Evolutionary conservation across 2,797 vertebrate species (phyloP), one percentile per base, ranked within the genome.

Genomic region (Pogoniulus pusillus): DNA sequence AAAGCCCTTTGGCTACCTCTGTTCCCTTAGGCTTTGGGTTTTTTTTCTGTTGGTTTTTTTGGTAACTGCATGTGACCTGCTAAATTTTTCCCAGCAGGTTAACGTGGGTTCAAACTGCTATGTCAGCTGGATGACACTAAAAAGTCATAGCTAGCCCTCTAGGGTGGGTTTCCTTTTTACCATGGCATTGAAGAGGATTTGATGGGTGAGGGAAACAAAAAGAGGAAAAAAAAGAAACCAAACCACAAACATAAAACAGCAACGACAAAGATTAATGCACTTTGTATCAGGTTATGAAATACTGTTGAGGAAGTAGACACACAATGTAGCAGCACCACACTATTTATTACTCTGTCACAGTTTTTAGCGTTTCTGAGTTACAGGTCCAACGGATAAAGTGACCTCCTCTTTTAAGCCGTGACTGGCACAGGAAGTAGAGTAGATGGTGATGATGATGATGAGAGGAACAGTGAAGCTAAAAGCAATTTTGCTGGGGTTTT

Each of bases 1-100:
- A 23, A 63, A 98, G 98, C 98, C 95, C 98, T 98, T 97, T 76
- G 98, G 98, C 98, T 99, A 98, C 98, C 98, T 99, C 98, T 96
- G 97, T 97, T 96, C 94, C 96, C 84, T 96, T 97, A 87, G 80
- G 87, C 91, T 95, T 91, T 85, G 87, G 39, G 39, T 39, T 15
- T 39, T 39, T 39, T 41, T 41, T 41, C 16, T 41, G 41, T 39
- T 39, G 41, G 41, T 17, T 37, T 27, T 43, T 39, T 18, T 23
- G 45, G 18, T 85, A 96, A 95, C 96, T 91, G 97, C 97, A 96
- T 80, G 47, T 71, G 90, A 91, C 97, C 96, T 95, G 95, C 96
- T 95, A 82, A 82, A 60, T 89, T 91, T 93, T 89, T 93, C 94
- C 89, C 94, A 89, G 91, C 73, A 9, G 86, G 87, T 74, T 78